Base-by-base conservation (phyloP, 2,797 vertebrate genomes). In the Hylomyscus alleni region DNA sequence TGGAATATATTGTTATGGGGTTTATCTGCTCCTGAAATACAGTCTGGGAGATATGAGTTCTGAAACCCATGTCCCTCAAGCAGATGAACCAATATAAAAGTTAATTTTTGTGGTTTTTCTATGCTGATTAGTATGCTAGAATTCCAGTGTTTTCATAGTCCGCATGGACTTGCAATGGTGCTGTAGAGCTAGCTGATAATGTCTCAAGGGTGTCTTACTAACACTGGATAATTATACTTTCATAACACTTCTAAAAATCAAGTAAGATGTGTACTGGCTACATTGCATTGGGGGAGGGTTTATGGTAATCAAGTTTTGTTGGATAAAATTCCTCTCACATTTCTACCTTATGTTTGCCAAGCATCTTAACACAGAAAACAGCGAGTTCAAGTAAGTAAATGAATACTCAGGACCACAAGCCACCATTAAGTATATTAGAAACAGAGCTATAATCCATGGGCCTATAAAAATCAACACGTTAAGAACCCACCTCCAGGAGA, bases 301-400 rank as follows among this genome's bases (percentile, higher is more conserved):
- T 90, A 78, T 60, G 44, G 65, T 47, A 17, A 58, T 86, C 80
- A 0, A 62, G 7, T 52, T 40, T 85, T 93, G 81, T 37, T 56
- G 22, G 37, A 72, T 56, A 67, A 52, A 89, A 60, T 1, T 50
- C 65, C 54, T 58, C 73, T 44, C 3, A 62, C n/a, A 14, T 44
- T 31, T 1, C 37, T 11, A 47, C 75, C 88, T 89, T 60, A n/a
- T 89, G 15, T 90, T 92, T 20, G 10, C 29, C 69, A 72, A 77
- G 34, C 75, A 34, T 92, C 29, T 92, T 92, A 90, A 14, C 58
- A 37, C 56, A 88, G 44, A 92, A 94, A 82, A 14, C 24, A 82
- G 4, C 14, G 90, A 69, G 12, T 58, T 91, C n/a, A 83, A 78
- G 69, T 60, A 67, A 72, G 11, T 6, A 34, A 91, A 81, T 40